Evolutionary conservation across 2,113 vertebrate genomes (phyloP).

Genomic region (Pterocles gutturalis): DNA sequence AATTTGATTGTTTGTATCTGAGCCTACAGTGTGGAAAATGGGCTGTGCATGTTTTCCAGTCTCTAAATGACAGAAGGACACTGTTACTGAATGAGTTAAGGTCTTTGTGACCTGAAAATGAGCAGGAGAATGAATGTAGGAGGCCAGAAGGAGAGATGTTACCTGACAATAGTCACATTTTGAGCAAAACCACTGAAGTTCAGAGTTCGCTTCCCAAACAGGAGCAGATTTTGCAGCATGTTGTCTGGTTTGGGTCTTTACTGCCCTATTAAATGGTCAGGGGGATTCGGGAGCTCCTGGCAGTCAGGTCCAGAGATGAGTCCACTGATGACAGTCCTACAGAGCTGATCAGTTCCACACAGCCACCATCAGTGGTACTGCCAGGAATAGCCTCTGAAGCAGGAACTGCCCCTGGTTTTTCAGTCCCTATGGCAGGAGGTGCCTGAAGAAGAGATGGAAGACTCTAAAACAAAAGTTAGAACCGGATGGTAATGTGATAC

Average conservation of each 20-base stretch:
- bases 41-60: not conserved
- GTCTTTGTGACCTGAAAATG: not conserved
- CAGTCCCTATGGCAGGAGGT: rapidly evolving
- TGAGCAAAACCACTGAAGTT: not conserved
- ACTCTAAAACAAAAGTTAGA: not conserved
- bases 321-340: not conserved
- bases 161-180: not conserved
- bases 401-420: not conserved
- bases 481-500: conserved; percentile 28
- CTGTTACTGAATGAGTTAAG: not conserved
- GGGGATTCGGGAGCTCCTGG: not conserved
- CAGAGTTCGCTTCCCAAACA: not conserved
- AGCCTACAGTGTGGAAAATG: not conserved
- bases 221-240: not conserved
- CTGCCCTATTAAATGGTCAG: not conserved
- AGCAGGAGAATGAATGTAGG: not conserved
- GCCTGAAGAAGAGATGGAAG: not conserved
- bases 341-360: not conserved
- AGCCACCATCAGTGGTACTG: not conserved
- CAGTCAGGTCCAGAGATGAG: not conserved
- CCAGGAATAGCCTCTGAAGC: not conserved
- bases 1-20: not conserved
- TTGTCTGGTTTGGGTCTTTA: not conserved
- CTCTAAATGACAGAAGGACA: not conserved
- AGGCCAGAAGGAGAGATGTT: not conserved